Evolutionary conservation across 2,888 invertebrate species (phyloP), one percentile per base, ranked within the genome.

Genomic region (Selenia dentaria): DNA sequence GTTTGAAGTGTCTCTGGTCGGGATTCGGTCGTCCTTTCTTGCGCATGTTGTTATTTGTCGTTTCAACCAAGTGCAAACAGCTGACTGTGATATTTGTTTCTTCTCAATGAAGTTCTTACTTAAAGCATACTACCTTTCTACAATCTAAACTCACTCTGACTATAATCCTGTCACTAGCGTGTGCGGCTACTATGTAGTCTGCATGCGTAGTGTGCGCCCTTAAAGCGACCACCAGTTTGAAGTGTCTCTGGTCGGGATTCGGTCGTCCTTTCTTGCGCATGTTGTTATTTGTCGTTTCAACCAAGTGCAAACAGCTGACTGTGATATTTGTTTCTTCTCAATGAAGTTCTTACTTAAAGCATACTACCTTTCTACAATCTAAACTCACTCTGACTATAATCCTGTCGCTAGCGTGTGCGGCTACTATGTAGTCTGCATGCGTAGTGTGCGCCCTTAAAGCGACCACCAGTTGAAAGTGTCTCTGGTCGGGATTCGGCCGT

Each of bases 211-310:
- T 95, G 70, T 98, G 98, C 0, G 98, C 99, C 60, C 97, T 95
- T 12, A 99, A 88, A 0, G 96, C 96, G 12, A 99, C 99, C 6
- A 99, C 98, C 52, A 99, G 91, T 80, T 98, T 96, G 80, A 99
- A 99, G 86, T 98, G 99, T 52, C 98, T 93, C 87, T 99, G 99
- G 85, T 99, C 99, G 0, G 99, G 99, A 89, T 99, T 99, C 0
- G 99, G 99, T 54, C 98, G 96, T 0, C 99, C 98, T 72, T 99
- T 99, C 89, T 99, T 99, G 31, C 99, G 92, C 98, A 99, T 99
- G 74, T 99, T 99, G 79, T 99, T 99, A 68, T 97, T 96, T 0
- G 99, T 99, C 0, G 99, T 99, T 83, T 99, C 99, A 36, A 98
- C 98, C 84, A 99, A 99, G 90, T 99, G 99, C 2, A 99, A 92